Evolutionary conservation across 2,797 vertebrate species (phyloP), one percentile per base, ranked within the genome.

Genomic region (Lutjanus argentimaculatus): DNA sequence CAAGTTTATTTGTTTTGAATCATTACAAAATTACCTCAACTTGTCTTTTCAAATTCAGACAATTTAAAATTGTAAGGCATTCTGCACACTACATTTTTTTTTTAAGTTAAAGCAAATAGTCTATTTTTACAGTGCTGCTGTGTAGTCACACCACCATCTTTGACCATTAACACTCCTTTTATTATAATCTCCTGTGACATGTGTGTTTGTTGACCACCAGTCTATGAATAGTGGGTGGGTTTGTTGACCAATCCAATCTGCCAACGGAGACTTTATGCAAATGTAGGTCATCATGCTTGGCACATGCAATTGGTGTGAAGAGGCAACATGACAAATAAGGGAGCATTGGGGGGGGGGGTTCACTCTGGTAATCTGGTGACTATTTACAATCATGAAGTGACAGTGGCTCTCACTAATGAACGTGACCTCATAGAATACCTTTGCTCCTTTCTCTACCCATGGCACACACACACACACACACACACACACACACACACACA

Each of bases 251-350:
- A 57, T 82, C 71, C 77, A 86, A 91, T 81, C 75, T 93, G 87
- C 77, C 80, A 90, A 57, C 68, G 48, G 58, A 80, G 81, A 72
- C 71, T 85, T 84, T 80, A 90, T 90, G 91, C 61, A 93, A 93
- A 95, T 95, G 79, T 95, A 93, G 94, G 93, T 95, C 93, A 95
- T 80, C 70, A 77, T 75, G 72, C 62, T 77, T 85, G 82, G 84
- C 86, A 84, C 89, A 79, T 90, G 83, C 64, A 80, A 66, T 84
- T 82, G 76, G 82, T 74, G 82, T 67, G 75, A 90, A 77, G 79
- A 77, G 76, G 59, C 77, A 75, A 59, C 63, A 66, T 88, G 86
- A 84, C 82, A 82, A 63, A 59, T 71, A 68, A 21, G 25, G 16
- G 11, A 67, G 72, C 30, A 56, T 40, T 1, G 12, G 17, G 2